Percentiles rank a stretch among this genome's conserved stretches.
phyloP scores from a whole-genome alignment of 2,888 invertebrate genomes.

The Athrips mouffetella region DNA sequence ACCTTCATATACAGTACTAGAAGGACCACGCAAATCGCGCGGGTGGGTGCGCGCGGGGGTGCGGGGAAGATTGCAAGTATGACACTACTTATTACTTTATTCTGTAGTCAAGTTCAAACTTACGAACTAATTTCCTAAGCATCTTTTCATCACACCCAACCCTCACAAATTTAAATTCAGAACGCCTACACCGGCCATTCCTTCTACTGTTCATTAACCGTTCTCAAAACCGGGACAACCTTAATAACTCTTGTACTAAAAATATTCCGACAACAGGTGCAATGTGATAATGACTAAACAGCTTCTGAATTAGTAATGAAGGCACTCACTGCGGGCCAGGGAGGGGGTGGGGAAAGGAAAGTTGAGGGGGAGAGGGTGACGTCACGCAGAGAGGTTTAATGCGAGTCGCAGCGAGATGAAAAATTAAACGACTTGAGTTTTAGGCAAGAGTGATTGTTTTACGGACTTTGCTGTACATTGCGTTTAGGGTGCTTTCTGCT shows the following conservation, averaged over 20 bases:
- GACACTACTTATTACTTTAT: too few species aligned
- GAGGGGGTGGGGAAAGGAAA: background rate
- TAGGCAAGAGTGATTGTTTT: slow-evolving; percentile 13
- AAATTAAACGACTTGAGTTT: slow-evolving; percentile 24
- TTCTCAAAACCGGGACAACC: slow-evolving; percentile 4
- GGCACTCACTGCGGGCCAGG: slow-evolving; percentile 38
- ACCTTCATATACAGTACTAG: too few species aligned
- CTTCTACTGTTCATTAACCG: slow-evolving; percentile 1
- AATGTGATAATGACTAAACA: slow-evolving; percentile 71
- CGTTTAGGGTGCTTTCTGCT: too few species aligned
- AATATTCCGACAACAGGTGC: slow-evolving; percentile 61
- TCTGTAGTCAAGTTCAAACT: too few species aligned
- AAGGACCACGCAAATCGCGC: too few species aligned
- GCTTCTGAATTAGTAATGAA: slow-evolving; percentile 70
- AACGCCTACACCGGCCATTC: slow-evolving; percentile 13
- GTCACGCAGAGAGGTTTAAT: slow-evolving; percentile 32
- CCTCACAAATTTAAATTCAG: background rate
- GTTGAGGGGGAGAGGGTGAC: slow-evolving; percentile 33
- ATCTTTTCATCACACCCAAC: background rate
- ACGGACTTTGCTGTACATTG: slow-evolving; percentile 2
- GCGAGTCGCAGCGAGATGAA: slow-evolving; percentile 20
- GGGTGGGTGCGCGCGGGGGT: too few species aligned
- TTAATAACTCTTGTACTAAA: slow-evolving; percentile 16
- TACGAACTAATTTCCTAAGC: slow-evolving; percentile 21
- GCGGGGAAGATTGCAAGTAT: too few species aligned